Evolutionary conservation across 2,113 vertebrate species (phyloP).

Genomic region (Notiomystis cincta): DNA sequence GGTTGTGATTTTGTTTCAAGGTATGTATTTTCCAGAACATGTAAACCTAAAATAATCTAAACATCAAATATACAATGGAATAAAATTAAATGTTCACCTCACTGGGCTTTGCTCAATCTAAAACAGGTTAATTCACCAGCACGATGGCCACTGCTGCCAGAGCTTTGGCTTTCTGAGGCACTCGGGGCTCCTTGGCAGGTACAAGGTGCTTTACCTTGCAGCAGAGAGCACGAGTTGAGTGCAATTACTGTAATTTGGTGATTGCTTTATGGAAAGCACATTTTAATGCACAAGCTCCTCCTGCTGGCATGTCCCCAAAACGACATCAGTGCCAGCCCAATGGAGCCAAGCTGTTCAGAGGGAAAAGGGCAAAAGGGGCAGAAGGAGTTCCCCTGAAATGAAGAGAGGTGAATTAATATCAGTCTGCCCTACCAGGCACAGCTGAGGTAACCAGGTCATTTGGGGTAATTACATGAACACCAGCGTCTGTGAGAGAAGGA

Average conservation of each 20-base stretch:
- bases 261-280: not conserved
- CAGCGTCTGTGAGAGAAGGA: not conserved
- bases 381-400: not conserved
- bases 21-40: not conserved
- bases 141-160: not conserved
- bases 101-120: not conserved
- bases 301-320: conserved; percentile 44
- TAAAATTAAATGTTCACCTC: not conserved
- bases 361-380: not conserved
- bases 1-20: not conserved
- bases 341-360: not conserved
- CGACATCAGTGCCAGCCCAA: not conserved
- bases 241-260: not conserved
- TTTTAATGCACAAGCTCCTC: conserved; percentile 59
- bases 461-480: not conserved
- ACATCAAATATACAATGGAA: not conserved
- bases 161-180: not conserved
- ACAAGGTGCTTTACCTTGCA: not conserved
- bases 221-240: not conserved
- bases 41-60: not conserved
- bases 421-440: not conserved
- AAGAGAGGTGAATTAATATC: not conserved
- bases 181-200: not conserved
- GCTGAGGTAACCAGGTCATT: not conserved
- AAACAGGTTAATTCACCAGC: not conserved